These are phyloP conservation scores for Platycercus adscitus DNA, from an alignment of 2,113 vertebrate species.

Conservation along the genomic window DNA sequence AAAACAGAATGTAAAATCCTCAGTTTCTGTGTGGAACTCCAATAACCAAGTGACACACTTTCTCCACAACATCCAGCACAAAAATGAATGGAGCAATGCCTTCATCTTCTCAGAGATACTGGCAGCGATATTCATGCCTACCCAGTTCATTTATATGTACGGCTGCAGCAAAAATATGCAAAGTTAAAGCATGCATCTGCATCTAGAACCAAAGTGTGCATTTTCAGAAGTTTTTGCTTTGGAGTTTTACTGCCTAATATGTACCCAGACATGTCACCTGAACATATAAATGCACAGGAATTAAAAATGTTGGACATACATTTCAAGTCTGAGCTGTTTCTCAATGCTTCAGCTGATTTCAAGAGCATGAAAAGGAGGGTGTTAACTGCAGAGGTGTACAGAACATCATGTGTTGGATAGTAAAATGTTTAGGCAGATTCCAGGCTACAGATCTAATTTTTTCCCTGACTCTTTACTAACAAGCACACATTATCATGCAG, in stretches of 20 bases:
- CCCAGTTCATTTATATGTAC: neutral
- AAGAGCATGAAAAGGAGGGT: neutral
- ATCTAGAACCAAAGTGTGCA: neutral
- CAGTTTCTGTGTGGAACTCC: neutral
- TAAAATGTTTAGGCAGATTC: neutral
- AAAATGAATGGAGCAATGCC: neutral
- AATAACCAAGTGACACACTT: neutral
- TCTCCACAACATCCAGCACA: neutral
- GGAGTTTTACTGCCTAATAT: neutral
- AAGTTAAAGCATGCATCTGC: neutral
- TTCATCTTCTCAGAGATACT: neutral
- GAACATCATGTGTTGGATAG: neutral
- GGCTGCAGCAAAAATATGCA: neutral
- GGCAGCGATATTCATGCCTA: neutral
- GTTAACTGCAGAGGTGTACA: neutral
- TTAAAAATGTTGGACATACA: neutral
- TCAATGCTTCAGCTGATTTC: neutral
- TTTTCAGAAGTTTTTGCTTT: conserved; percentile 5
- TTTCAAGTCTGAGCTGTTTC: neutral
- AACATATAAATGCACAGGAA: neutral
- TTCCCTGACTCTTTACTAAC: neutral
- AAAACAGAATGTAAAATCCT: neutral
- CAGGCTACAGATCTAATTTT: neutral
- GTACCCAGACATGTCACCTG: neutral
- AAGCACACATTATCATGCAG: neutral